A percentile compares a stretch with the other conserved stretches of the same genome.
phyloP scores from a whole-genome alignment of 2,888 invertebrate species.

The Drosophila infuscata region DNA sequence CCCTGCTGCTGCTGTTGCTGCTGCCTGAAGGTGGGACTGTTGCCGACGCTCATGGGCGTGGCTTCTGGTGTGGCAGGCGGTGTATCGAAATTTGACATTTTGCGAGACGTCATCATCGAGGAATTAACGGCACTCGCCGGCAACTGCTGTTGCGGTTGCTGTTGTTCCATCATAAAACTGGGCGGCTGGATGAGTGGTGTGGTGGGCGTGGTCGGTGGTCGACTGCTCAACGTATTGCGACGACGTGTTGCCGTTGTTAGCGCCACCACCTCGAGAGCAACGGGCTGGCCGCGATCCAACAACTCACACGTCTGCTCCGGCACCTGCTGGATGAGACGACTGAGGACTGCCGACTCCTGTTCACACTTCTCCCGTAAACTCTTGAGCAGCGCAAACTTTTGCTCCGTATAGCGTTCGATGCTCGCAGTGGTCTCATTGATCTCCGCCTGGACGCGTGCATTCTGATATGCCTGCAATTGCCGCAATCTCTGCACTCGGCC shows the following conservation, averaged over 20 bases:
- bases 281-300: slow-evolving; percentile 71
- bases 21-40: slow-evolving; percentile 84
- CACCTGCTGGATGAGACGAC: slow-evolving; percentile 85
- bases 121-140: slow-evolving; percentile 41
- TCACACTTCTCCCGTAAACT: slow-evolving; percentile 90
- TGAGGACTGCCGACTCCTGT: slow-evolving; percentile 89
- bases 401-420: slow-evolving; percentile 90
- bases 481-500: slow-evolving; percentile 70
- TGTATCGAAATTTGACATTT: slow-evolving; percentile 84
- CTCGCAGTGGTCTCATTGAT: slow-evolving; percentile 90
- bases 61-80: slow-evolving; percentile 85
- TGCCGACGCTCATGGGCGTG: slow-evolving; percentile 85
- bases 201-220: slow-evolving; percentile 81
- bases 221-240: slow-evolving; percentile 77
- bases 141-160: slow-evolving; percentile 40
- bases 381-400: slow-evolving; percentile 91
- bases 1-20: slow-evolving; percentile 55
- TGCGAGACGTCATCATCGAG: slow-evolving; percentile 65
- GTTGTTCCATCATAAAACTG: slow-evolving; percentile 38
- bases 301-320: slow-evolving; percentile 76
- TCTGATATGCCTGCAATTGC: slow-evolving; percentile 87
- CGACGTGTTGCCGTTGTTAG: slow-evolving; percentile 58
- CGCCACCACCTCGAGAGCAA: slow-evolving; percentile 70
- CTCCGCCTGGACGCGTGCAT: slow-evolving; percentile 89
- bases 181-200: slow-evolving; percentile 62